Evolutionary conservation across 1,140 invertebrate species (phyloP).

Genomic region (Bombus impatiens): DNA sequence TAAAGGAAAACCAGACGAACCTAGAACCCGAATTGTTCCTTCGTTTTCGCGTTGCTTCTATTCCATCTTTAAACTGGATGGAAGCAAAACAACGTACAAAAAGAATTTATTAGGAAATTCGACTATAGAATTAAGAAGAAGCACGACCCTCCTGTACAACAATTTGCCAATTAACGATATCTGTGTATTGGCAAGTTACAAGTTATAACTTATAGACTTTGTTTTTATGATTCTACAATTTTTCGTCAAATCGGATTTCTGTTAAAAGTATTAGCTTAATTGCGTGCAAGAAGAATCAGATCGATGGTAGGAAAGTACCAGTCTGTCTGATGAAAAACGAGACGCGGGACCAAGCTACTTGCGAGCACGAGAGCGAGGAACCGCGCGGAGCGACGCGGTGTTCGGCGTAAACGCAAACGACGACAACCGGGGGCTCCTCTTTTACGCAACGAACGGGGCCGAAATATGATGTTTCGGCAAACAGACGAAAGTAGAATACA

Average conservation of each 20-base stretch:
- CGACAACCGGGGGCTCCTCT: constrained; percentile 35
- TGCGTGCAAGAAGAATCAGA: background rate
- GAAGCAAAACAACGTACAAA: background rate
- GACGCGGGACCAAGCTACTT: background rate
- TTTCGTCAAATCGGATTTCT: background rate
- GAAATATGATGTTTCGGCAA: constrained; percentile 80
- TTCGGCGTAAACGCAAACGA: constrained; percentile 55
- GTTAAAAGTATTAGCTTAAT: background rate
- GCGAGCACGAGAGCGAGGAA: background rate
- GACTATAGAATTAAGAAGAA: no score
- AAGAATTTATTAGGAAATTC: background rate
- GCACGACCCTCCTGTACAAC: no score
- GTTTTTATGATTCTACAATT: no score
- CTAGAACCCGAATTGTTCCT: background rate
- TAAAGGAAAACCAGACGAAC: background rate
- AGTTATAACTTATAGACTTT: no score
- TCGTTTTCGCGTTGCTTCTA: background rate
- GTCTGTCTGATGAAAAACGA: background rate
- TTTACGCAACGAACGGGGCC: constrained; percentile 56
- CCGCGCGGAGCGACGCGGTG: background rate
- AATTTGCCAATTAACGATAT: background rate
- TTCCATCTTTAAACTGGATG: background rate
- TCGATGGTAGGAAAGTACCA: constrained; percentile 5
- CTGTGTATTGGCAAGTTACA: no score
- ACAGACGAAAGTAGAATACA: constrained; percentile 78